Base-by-base conservation (phyloP, 2,888 invertebrate genomes). In the Craniophora ligustri region DNA sequence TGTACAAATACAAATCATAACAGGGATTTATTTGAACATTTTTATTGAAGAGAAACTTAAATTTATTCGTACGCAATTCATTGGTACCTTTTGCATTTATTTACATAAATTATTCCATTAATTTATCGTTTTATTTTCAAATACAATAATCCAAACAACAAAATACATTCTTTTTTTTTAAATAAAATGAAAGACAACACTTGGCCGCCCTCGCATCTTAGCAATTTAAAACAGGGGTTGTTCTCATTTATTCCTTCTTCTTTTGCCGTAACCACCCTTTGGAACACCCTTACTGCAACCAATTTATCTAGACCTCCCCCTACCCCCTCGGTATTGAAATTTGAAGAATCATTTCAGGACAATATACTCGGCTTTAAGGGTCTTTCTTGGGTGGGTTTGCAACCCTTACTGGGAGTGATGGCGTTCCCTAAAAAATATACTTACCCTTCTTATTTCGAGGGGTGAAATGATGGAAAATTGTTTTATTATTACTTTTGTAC, bases 211-310 rank as follows among this genome's bases (percentile, higher is more conserved):
- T 58, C 83, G 75, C 82, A 75, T 86, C 87, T 88, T 86, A 78
- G 82, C 84, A 87, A 91, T 89, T 89, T 87, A 85, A 89, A 89
- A 88, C 77, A 79, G 83, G 86, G 88, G 86, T 78, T 77, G 62
- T 66, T 72, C 78, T 84, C 85, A 85, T 87, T 88, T 86, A 85
- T 89, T 88, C 81, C 86, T 86, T 87, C 84, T 88, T 88, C 87
- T 89, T 86, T 86, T 81, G 53, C 73, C 64, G 60, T 60, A 72
- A 69, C 76, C 73, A 66, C 76, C 73, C 72, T 34, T 16, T 39
- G 31, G 35, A 66, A 63, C 78, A 67, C 82, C 75, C 71, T 49
- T 46, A 48, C 59, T 21, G 31, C 59, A 49, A 70, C 87, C 77
- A 79, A 16, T 47, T 7, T 67, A 76, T 49, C 32, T 68, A 73